Percentiles rank a stretch among this genome's conserved stretches.
These are phyloP conservation scores for Caenorhabditis japonica DNA, from an alignment of 2,888 invertebrate species.

Conservation along the genomic window DNA sequence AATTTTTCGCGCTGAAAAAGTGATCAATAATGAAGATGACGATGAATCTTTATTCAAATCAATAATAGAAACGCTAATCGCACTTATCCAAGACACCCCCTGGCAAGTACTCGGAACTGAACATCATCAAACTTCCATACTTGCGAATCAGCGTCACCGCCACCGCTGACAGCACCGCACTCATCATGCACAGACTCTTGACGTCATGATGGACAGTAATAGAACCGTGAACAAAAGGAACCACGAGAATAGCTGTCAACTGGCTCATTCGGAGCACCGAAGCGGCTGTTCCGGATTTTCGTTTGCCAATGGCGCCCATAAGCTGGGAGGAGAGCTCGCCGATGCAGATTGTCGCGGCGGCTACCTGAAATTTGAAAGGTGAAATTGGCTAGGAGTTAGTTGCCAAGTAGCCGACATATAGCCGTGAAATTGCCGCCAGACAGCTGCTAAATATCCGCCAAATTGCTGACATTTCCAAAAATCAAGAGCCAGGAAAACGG, in stretches of 20 bases:
- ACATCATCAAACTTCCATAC: conserved; percentile 65
- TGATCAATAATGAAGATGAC: background rate
- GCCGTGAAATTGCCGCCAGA: too few species aligned
- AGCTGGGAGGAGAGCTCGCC: conserved; percentile 72
- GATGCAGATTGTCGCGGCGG: conserved; percentile 67
- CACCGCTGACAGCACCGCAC: conserved; percentile 57
- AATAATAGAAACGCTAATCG: conserved; percentile 12
- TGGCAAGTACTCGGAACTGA: conserved; percentile 57
- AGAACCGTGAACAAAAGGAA: conserved; percentile 67
- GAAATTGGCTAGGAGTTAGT: too few species aligned
- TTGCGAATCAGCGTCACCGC: conserved; percentile 58
- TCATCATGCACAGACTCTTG: conserved; percentile 61
- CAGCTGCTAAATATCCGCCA: too few species aligned
- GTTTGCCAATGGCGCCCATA: conserved; percentile 64
- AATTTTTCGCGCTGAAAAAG: background rate
- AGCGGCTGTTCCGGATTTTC: conserved; percentile 68
- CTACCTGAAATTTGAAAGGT: conserved; percentile 55
- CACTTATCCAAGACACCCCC: too few species aligned
- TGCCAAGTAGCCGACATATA: too few species aligned
- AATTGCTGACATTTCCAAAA: too few species aligned
- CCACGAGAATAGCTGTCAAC: conserved; percentile 61
- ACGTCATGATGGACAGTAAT: conserved; percentile 53
- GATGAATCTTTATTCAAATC: background rate
- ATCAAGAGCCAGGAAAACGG: too few species aligned
- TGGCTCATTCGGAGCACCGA: conserved; percentile 69